Base-by-base conservation (phyloP, 2,113 vertebrate genomes). In the Tupaia tana region DNA sequence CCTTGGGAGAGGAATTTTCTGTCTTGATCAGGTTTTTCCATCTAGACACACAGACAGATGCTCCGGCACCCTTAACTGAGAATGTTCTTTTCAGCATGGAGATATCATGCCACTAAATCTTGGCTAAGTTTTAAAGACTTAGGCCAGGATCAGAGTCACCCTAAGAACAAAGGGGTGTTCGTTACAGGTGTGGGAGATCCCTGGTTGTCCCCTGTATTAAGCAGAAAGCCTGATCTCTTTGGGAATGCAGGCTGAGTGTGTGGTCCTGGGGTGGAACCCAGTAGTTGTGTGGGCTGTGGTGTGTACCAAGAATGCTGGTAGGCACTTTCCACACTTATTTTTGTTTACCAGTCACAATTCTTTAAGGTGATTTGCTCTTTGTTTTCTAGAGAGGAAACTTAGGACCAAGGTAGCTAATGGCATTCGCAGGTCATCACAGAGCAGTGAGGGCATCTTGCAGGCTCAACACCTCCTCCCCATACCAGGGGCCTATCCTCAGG, bases 21-120 rank as follows among this genome's bases (percentile, higher is more conserved):
- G 43, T 43, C 43, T 43, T 43, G 43, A 43, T 43, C 43, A 43
- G 43, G 43, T 43, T 43, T 43, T 43, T 5, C 43, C 43, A 43
- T 43, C 43, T 43, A 43, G 43, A 43, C 43, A 43, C 43, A 43
- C 43, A 43, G 43, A 43, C 43, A 43, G 43, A 43, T 43, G 43
- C 43, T 43, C 43, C 43, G 43, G 43, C 43, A 43, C 43, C 43
- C 43, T 43, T 43, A 43, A 43, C 43, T 43, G 43, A 43, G 43
- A 43, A 43, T 43, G 43, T 43, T 43, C 43, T 43, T 43, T 6
- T 7, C 2, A 52, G 71, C 1, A 25, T 12, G 15, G 43, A 71
- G 84, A 25, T 9, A 1, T 29, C 14, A 1, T 4, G 12, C 66
- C 22, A 4, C 70, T 2, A 0, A 1, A 3, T 15, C 71, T 29